Conservation (phyloP, 2,888 invertebrate genomes). For the Epistrophella euchroma region DNA sequence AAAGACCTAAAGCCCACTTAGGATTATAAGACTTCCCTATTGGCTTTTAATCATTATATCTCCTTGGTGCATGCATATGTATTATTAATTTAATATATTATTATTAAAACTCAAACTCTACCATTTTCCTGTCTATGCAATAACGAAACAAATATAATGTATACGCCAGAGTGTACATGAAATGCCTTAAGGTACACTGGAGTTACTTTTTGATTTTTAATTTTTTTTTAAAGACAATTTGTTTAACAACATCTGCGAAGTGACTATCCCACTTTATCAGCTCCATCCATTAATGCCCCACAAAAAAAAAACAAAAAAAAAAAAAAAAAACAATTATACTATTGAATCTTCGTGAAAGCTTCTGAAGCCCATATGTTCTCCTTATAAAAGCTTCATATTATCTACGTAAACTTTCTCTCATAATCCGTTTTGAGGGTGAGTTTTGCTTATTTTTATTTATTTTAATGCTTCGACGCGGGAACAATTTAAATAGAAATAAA, state of each 20-base stretch:
- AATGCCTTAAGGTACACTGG: too few species aligned
- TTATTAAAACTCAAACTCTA: too few species aligned
- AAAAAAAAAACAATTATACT: neutral
- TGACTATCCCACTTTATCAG: conserved; percentile 21
- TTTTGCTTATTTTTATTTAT: conserved; percentile 28
- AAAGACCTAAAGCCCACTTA: too few species aligned
- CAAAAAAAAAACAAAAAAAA: too few species aligned
- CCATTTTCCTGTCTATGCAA: too few species aligned
- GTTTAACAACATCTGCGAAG: neutral
- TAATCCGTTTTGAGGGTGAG: conserved; percentile 45
- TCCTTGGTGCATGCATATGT: too few species aligned
- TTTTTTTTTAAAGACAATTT: neutral
- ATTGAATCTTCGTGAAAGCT: neutral
- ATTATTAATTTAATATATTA: too few species aligned
- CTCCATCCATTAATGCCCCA: conserved; percentile 1
- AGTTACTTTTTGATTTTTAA: too few species aligned
- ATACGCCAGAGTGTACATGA: too few species aligned
- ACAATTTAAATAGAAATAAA: conserved; percentile 23
- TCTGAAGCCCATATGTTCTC: neutral
- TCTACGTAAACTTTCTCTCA: neutral
- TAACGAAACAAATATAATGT: too few species aligned
- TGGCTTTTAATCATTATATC: too few species aligned
- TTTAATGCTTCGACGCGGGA: neutral
- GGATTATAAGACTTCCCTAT: too few species aligned
- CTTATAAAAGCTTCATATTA: conserved; percentile 30